Base-by-base conservation (phyloP, 2,888 invertebrate species). In the Brenthis daphne region DNA sequence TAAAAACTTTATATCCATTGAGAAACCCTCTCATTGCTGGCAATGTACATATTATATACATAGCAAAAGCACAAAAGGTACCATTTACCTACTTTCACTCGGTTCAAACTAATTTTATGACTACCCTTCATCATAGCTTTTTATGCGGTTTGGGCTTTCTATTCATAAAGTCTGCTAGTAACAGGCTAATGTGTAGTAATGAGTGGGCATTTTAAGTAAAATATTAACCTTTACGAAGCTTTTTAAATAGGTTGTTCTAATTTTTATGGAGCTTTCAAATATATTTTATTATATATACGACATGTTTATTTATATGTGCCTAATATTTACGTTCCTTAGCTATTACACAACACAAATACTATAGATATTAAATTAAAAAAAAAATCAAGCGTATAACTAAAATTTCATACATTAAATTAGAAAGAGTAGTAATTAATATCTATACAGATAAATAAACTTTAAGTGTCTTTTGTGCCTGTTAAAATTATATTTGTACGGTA, bases 81-180 rank as follows among this genome's bases (percentile, higher is more conserved):
- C 29, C 64, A 69, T 67, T 71, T 67, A 61, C 67, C 64, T 69
- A 65, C 69, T 65, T 65, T 57, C 43, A 58, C 64, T 67, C 64
- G 56, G 58, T 64, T 58, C 64, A 47, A 48, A 63, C 67, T 47
- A 67, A 69, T 71, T 71, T 69, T 69, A 69, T 69, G 64, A 58
- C 71, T 61, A 57, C 51, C 64, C 64, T 64, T 67, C 63, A 64
- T 63, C 55, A 53, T 50, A 63, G 33, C 56, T 68, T 68, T 70
- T 68, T 68, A 68, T 68, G 56, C 53, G 68, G 60, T 69, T 69
- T 56, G 64, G 64, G 57, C 16, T 53, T 71, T 68, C 65, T 66
- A 71, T 63, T 55, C 55, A 66, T 57, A 55, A 58, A 50, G 54
- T 47, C 65, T 13, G 33, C 58, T 55, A 64, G 33, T 57, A 68